phyloP scores from a whole-genome alignment of 2,888 invertebrate species.

The Apomyelois bistriatella region DNA sequence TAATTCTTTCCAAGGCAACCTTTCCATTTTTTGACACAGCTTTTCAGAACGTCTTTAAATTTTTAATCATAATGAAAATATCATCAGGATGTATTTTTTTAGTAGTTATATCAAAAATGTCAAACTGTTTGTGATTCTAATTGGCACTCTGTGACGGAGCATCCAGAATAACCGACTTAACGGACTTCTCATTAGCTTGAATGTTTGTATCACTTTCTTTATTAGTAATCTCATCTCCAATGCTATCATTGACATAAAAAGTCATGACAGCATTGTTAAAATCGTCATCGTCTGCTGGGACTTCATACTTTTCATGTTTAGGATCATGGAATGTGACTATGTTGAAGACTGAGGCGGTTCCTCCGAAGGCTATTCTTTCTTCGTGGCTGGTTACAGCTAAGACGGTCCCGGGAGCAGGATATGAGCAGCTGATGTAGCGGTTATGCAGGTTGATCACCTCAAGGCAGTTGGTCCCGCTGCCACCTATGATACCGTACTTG shows the following conservation, averaged over 20 bases:
- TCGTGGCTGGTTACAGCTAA: conserved; percentile 57
- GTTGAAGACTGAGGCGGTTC: conserved; percentile 56
- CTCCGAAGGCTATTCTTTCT: conserved; percentile 65
- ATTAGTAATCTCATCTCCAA: neutral
- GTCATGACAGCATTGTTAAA: conserved; percentile 25
- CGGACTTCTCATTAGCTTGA: neutral
- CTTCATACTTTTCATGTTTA: conserved; percentile 56
- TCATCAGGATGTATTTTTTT: too few species aligned
- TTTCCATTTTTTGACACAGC: too few species aligned
- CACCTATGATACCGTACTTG: conserved; percentile 68
- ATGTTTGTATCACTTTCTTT: neutral
- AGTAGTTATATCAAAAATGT: too few species aligned
- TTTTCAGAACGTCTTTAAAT: too few species aligned
- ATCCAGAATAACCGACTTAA: neutral
- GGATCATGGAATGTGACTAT: conserved; percentile 67
- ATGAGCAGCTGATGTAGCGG: conserved; percentile 64
- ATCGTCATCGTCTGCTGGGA: conserved; percentile 27
- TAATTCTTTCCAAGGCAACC: too few species aligned
- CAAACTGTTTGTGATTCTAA: too few species aligned
- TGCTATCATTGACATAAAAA: neutral
- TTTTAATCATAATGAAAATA: too few species aligned
- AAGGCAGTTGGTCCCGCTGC: conserved; percentile 67
- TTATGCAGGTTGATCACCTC: conserved; percentile 72
- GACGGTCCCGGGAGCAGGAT: conserved; percentile 54
- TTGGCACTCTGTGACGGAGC: neutral